Evolutionary conservation across 2,888 invertebrate genomes (phyloP).

Genomic region (Gymnoscelis rufifasciata): DNA sequence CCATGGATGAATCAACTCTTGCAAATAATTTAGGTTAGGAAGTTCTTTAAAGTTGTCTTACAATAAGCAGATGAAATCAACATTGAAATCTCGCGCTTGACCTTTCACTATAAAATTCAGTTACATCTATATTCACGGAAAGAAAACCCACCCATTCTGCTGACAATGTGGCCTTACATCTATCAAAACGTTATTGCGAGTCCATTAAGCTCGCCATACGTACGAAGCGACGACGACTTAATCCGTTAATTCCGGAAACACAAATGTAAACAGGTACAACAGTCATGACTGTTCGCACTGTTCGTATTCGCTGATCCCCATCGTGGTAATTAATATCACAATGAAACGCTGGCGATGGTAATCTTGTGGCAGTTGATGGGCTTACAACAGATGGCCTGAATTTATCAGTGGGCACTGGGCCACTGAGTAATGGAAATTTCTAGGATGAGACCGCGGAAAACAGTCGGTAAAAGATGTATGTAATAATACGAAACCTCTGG

Average conservation of each 20-base stretch:
- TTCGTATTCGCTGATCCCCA: slow-evolving; percentile 1
- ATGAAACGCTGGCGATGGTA: slow-evolving; percentile 8
- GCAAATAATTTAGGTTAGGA: no score
- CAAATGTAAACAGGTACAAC: slow-evolving; percentile 31
- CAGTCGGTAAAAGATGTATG: no score
- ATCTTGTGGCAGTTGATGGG: slow-evolving; percentile 12
- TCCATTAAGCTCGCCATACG: slow-evolving; percentile 15
- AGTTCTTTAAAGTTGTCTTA: no score
- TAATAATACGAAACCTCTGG: no score
- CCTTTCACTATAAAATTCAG: no score
- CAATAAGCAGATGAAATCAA: no score
- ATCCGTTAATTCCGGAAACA: slow-evolving; percentile 35
- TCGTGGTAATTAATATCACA: slow-evolving; percentile 20
- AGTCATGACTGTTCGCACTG: slow-evolving; percentile 14
- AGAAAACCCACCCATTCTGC: no score
- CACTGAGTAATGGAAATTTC: no score
- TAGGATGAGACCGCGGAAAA: no score
- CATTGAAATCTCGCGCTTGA: no score
- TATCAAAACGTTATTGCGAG: slow-evolving; percentile 22
- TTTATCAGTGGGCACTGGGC: neutral
- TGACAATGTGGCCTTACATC: neutral
- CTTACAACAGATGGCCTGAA: slow-evolving; percentile 2
- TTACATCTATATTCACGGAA: no score
- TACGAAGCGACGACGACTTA: slow-evolving; percentile 31
- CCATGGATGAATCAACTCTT: no score